Evolutionary conservation across 2,113 vertebrate genomes (phyloP), one percentile per base, ranked within the genome.

Genomic region (Siniperca chuatsi): DNA sequence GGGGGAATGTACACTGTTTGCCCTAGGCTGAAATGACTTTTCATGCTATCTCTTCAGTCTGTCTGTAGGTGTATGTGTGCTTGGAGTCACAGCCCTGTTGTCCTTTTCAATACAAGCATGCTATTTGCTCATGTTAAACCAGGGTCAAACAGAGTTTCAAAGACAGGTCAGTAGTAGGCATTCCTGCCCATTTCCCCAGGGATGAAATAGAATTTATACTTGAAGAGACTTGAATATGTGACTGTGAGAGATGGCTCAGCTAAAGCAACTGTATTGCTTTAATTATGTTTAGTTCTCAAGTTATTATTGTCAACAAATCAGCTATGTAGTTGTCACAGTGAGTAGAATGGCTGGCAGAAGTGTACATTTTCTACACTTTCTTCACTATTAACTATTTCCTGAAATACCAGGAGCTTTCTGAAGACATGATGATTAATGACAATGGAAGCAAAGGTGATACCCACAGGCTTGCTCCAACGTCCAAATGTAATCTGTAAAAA

Each of bases 101-200:
- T 74, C 79, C 83, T 81, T 79, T 72, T 62, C 5, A 70, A 48
- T 75, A 72, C 61, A 69, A 65, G 12, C 58, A 44, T 33, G 42
- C 5, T 52, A 66, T 69, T 57, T 60, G 4, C 21, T 77, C 54
- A 35, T 64, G 65, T 75, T 79, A 84, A 89, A 91, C 91, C 92
- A 89, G 84, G 90, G 87, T 91, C 91, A 90, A 91, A 79, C 76
- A 48, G 60, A 21, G 52, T 79, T 66, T 55, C 16, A 4, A 6
- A 44, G 46, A 5, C n/a, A 69, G 13, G 15, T 69, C 44, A 21
- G 25, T 2, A 54, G 29, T 23, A 15, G 74, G 23, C 7, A 57
- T 62, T 21, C 3, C 15, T 72, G 29, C 16, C 6, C 44, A 23
- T 72, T 60, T 65, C 42, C 42, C 42, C 2, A 23, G 29, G 74